These are phyloP conservation scores for Ryuthela nishihirai DNA, from an alignment of 2,888 invertebrate genomes.

Conservation along the genomic window DNA sequence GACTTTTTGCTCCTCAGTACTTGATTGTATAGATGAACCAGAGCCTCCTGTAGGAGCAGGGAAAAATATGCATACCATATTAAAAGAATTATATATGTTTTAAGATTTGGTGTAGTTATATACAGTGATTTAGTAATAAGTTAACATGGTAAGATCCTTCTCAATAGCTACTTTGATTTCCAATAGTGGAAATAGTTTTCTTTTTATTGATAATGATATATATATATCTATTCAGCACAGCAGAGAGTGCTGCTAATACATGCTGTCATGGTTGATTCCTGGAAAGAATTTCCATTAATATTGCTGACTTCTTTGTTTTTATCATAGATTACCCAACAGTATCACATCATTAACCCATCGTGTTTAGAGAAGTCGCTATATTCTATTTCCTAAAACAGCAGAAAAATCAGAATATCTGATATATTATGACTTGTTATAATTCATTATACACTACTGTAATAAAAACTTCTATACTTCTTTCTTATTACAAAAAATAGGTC, in stretches of 20 bases:
- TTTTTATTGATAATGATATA: neutral
- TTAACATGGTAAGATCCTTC: neutral
- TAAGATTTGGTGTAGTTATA: no score
- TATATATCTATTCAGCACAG: neutral
- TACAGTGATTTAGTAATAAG: no score
- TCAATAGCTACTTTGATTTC: neutral
- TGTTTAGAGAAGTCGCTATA: no score
- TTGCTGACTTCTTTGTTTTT: no score
- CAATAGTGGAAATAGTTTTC: no score
- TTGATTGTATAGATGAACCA: slow-evolving; percentile 51
- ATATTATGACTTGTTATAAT: no score
- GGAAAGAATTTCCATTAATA: no score
- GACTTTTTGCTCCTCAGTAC: slow-evolving; percentile 55
- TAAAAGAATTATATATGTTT: neutral
- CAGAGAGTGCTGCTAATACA: neutral
- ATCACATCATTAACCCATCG: no score
- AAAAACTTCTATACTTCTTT: neutral
- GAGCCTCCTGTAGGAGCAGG: slow-evolving; percentile 47
- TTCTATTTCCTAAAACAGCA: no score
- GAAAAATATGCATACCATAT: neutral
- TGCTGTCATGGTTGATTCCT: no score
- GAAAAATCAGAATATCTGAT: no score
- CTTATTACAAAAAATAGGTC: neutral
- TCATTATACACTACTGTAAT: neutral
- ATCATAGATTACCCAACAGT: no score